Conservation (phyloP, 2,888 invertebrate genomes). For the Ariolimax columbianus region DNA sequence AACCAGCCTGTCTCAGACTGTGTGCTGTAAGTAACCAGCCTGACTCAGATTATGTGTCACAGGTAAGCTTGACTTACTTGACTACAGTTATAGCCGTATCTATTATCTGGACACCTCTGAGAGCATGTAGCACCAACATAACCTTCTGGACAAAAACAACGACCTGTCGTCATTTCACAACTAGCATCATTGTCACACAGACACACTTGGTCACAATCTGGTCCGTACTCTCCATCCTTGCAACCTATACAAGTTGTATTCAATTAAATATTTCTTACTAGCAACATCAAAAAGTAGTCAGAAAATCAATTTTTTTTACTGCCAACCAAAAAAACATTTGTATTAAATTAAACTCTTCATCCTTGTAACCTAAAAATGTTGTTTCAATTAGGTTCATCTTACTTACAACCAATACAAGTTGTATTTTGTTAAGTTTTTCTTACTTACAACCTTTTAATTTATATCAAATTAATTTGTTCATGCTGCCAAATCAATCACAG, state of each 20-base stretch:
- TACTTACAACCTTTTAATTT: no score
- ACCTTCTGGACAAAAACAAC: constrained; percentile 74
- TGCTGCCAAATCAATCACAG: no score
- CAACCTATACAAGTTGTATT: constrained; percentile 65
- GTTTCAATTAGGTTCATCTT: no score
- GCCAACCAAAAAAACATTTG: background rate
- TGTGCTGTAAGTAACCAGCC: no score
- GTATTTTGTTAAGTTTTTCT: no score
- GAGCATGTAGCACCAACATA: constrained; percentile 70
- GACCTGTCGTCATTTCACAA: constrained; percentile 74
- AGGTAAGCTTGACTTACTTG: constrained; percentile 39
- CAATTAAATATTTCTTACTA: background rate
- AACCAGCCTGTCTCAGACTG: no score
- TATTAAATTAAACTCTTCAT: background rate
- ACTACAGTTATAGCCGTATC: constrained; percentile 74
- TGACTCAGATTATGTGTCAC: no score
- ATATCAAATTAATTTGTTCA: no score
- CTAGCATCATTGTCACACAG: constrained; percentile 78
- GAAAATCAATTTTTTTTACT: background rate
- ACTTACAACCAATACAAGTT: no score
- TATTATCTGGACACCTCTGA: constrained; percentile 68
- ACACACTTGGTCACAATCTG: constrained; percentile 72
- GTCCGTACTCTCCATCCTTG: constrained; percentile 69
- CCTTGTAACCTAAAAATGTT: background rate
- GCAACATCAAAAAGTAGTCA: background rate